These are phyloP conservation scores for Enteromius argenteus DNA, from an alignment of 2,797 vertebrate species.

Conservation along the genomic window DNA sequence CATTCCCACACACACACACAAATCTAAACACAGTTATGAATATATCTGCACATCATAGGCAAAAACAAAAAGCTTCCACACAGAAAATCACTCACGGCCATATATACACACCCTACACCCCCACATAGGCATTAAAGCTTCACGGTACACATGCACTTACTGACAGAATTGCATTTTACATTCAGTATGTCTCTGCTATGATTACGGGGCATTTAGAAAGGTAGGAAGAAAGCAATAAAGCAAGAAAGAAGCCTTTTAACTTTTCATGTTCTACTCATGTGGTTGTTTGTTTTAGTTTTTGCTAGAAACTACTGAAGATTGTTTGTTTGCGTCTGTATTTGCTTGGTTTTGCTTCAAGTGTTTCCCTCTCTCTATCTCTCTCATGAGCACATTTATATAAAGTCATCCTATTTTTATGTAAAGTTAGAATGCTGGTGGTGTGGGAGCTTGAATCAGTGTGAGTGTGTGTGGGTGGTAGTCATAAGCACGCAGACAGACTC, in stretches of 20 bases:
- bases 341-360: background rate
- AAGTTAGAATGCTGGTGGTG: slow-evolving; percentile 6
- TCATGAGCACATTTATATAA: background rate
- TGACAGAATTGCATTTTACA: background rate
- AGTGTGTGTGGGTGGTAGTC: slow-evolving; percentile 34
- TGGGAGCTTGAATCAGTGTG: slow-evolving; percentile 1
- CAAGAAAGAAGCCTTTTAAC: background rate
- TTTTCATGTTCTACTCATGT: background rate
- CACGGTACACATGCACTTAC: background rate
- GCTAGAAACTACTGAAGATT: background rate
- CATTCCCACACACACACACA: slow-evolving; percentile 39
- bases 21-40: background rate
- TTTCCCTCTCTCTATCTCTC: slow-evolving; percentile 17
- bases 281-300: background rate
- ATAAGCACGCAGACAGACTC: slow-evolving; percentile 18
- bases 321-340: background rate
- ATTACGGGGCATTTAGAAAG: background rate
- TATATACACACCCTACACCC: background rate
- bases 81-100: slow-evolving; percentile 5
- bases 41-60: background rate
- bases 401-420: background rate
- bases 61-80: background rate
- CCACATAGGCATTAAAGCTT: background rate
- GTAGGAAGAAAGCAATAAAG: background rate
- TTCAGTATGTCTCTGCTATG: background rate